Conservation (phyloP, 2,888 invertebrate species). For the Miltochrista miniata region DNA sequence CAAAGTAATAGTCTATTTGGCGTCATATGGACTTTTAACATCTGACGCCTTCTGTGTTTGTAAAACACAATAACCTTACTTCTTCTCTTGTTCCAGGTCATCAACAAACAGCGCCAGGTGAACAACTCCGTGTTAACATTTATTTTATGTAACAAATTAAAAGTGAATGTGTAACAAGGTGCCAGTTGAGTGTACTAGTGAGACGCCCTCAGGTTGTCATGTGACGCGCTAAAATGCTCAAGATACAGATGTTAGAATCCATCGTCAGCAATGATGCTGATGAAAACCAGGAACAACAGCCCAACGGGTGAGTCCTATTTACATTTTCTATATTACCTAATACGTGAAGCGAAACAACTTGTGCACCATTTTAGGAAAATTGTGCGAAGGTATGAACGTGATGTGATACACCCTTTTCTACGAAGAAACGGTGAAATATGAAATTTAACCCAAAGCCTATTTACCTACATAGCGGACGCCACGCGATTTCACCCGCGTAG, state of each 20-base stretch:
- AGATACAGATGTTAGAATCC: constrained; percentile 90
- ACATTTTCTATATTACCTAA: too few species aligned
- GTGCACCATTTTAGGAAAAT: too few species aligned
- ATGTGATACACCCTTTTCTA: too few species aligned
- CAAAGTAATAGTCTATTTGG: too few species aligned
- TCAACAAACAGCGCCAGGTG: constrained; percentile 26
- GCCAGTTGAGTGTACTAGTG: constrained; percentile 34
- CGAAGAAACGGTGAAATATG: too few species aligned
- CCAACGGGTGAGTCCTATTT: constrained; percentile 64
- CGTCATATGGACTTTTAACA: too few species aligned
- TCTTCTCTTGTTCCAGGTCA: constrained; percentile 47
- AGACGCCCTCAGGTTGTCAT: constrained; percentile 56
- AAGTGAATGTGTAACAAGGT: constrained; percentile 27
- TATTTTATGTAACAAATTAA: neutral
- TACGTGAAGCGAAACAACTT: too few species aligned
- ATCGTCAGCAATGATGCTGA: constrained; percentile 86
- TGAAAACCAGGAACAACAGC: constrained; percentile 69
- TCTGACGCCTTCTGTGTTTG: too few species aligned
- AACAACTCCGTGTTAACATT: constrained; percentile 10
- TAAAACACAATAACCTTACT: neutral
- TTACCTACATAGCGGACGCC: too few species aligned
- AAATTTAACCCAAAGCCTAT: too few species aligned
- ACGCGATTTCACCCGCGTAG: too few species aligned
- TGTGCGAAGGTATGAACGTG: too few species aligned
- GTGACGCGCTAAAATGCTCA: constrained; percentile 85